Percentiles rank a stretch among this genome's conserved stretches.
Conservation (phyloP, 2,797 vertebrate species). For the Rhodeus uyekii region DNA sequence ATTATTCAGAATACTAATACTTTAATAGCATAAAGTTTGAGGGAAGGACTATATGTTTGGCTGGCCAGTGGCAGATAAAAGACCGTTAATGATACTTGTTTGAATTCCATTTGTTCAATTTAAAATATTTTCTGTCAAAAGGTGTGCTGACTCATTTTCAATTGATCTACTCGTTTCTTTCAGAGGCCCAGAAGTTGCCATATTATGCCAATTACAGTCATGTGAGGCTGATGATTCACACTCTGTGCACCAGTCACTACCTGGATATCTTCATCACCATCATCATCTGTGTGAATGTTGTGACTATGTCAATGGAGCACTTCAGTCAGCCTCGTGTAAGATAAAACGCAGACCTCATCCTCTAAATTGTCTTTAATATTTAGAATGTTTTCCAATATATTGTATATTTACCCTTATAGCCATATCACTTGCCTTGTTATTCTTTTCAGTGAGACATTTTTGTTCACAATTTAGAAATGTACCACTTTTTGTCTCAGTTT, state of each 20-base stretch:
- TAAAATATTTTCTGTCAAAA: background rate
- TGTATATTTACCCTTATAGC: background rate
- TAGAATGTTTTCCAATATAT: background rate
- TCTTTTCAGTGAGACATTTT: background rate
- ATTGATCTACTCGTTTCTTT: background rate
- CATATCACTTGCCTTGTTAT: background rate
- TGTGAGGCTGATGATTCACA: constrained; percentile 92
- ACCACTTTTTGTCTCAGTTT: background rate
- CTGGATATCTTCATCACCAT: constrained; percentile 99
- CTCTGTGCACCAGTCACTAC: constrained; percentile 97
- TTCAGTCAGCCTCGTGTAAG: constrained; percentile 92
- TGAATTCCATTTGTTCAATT: background rate
- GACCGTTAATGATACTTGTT: background rate
- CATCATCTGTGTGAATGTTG: constrained; percentile 98
- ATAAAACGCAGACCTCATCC: constrained; percentile 10
- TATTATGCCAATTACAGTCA: constrained; percentile 91
- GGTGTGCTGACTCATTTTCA: background rate
- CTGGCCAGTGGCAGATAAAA: background rate
- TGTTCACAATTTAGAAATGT: background rate
- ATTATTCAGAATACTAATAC: no score
- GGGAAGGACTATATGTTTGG: background rate
- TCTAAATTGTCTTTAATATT: background rate
- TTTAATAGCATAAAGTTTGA: background rate
- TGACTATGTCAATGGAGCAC: constrained; percentile 99
- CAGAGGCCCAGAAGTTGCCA: constrained; percentile 94